Percentiles rank a stretch among this genome's conserved stretches.
phyloP scores from a whole-genome alignment of 2,888 invertebrate species.

The Spodoptera picta region DNA sequence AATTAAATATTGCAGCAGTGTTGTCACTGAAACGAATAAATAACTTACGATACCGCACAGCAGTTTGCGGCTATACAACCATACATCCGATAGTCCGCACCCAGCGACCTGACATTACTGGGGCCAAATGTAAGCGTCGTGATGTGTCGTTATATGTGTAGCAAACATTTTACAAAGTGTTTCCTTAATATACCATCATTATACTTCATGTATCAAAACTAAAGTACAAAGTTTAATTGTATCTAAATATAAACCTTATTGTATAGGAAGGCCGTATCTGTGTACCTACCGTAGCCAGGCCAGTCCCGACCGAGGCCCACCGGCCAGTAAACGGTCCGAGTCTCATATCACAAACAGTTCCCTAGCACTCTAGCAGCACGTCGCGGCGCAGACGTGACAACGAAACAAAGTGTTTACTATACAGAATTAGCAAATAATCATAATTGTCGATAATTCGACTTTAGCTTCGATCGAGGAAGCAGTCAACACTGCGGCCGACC shows the following conservation, averaged over 20 bases:
- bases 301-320: neutral
- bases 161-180: neutral
- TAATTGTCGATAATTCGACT: constrained; percentile 17
- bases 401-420: constrained; percentile 7
- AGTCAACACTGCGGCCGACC: too few species aligned
- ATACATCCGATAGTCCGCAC: too few species aligned
- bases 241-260: constrained; percentile 64
- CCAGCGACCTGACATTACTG: neutral
- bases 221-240: constrained; percentile 66
- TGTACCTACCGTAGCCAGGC: constrained; percentile 23
- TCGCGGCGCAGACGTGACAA: constrained; percentile 8
- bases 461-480: constrained; percentile 6
- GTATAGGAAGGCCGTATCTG: constrained; percentile 64
- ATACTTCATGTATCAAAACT: constrained; percentile 73
- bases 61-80: neutral
- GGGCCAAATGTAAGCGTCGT: too few species aligned
- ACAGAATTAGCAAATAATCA: constrained; percentile 16
- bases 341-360: constrained; percentile 64
- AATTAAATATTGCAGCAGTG: constrained; percentile 24
- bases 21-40: constrained; percentile 55
- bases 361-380: constrained; percentile 23
- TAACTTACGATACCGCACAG: constrained; percentile 51
- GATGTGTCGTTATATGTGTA: too few species aligned
- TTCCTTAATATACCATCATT: constrained; percentile 46
- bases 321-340: neutral